These are phyloP conservation scores for Etia nguti DNA, from an alignment of 2,113 vertebrate species.

Conservation along the genomic window DNA sequence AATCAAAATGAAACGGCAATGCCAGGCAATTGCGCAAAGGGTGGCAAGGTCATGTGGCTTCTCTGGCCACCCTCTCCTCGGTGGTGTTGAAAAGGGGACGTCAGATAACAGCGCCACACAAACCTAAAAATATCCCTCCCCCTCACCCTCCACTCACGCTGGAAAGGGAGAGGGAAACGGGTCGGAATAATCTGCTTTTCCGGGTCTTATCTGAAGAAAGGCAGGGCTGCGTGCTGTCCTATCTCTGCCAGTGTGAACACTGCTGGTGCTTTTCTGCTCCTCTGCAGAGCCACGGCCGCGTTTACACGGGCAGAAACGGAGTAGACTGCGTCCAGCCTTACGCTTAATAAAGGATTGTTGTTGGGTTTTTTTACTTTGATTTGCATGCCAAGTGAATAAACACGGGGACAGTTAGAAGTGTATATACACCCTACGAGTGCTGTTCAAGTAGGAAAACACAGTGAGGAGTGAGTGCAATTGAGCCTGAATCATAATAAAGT, in stretches of 20 bases:
- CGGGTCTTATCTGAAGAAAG: slow-evolving; percentile 80
- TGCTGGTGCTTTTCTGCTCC: slow-evolving; percentile 45
- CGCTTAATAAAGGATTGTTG: background rate
- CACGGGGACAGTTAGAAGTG: background rate
- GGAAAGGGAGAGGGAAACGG: slow-evolving; percentile 53
- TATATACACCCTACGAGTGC: background rate
- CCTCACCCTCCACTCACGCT: slow-evolving; percentile 45
- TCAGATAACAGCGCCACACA: slow-evolving; percentile 70
- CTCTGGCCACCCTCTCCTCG: slow-evolving; percentile 58
- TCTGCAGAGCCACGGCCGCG: slow-evolving; percentile 14
- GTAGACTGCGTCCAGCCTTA: background rate
- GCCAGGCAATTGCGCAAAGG: slow-evolving; percentile 24
- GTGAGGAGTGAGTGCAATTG: background rate
- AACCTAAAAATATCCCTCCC: slow-evolving; percentile 74
- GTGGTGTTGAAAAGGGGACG: slow-evolving; percentile 77
- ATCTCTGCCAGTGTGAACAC: slow-evolving; percentile 63
- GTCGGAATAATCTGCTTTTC: slow-evolving; percentile 76
- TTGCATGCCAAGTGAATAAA: background rate
- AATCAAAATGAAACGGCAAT: slow-evolving; percentile 10
- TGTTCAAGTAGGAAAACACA: background rate
- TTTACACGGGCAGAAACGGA: background rate
- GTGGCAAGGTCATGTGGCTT: slow-evolving; percentile 73
- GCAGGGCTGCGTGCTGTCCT: slow-evolving; percentile 71
- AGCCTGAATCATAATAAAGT: background rate
- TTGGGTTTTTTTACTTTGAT: background rate